These are phyloP conservation scores for Pholis gunnellus DNA, from an alignment of 2,113 vertebrate species.

Conservation along the genomic window DNA sequence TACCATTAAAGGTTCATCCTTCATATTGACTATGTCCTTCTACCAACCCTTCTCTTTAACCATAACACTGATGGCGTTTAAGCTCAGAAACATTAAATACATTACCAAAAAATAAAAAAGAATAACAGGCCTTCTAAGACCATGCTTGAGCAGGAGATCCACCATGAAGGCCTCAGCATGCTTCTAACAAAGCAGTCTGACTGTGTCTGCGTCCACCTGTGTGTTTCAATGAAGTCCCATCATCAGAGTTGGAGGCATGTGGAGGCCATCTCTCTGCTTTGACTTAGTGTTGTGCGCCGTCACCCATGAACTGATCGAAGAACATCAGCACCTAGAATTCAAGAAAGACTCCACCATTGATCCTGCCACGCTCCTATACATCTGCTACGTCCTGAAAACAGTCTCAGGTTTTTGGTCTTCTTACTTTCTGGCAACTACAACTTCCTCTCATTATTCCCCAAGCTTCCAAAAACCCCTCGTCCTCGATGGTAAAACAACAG, in stretches of 20 bases:
- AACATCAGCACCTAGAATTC: background rate
- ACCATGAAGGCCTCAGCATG: background rate
- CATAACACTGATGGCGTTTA: background rate
- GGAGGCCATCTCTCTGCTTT: background rate
- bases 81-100: background rate
- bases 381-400: background rate
- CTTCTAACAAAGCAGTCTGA: conserved; percentile 9
- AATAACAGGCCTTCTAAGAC: background rate
- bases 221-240: too few species aligned
- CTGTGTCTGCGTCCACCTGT: too few species aligned
- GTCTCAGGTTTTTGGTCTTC: background rate
- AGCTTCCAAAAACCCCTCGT: background rate
- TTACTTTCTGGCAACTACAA: background rate
- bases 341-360: background rate
- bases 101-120: background rate
- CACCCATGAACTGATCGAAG: background rate
- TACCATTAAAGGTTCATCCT: background rate
- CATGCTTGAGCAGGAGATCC: conserved; percentile 16
- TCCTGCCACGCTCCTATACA: background rate
- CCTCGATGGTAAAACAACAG: too few species aligned
- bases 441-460: background rate
- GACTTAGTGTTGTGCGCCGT: conserved; percentile 1
- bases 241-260: background rate
- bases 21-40: conserved; percentile 17
- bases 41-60: background rate